Percentiles rank a stretch among this genome's conserved stretches.
Evolutionary conservation across 2,888 invertebrate genomes (phyloP).

Genomic region (Ditula angustiorana): DNA sequence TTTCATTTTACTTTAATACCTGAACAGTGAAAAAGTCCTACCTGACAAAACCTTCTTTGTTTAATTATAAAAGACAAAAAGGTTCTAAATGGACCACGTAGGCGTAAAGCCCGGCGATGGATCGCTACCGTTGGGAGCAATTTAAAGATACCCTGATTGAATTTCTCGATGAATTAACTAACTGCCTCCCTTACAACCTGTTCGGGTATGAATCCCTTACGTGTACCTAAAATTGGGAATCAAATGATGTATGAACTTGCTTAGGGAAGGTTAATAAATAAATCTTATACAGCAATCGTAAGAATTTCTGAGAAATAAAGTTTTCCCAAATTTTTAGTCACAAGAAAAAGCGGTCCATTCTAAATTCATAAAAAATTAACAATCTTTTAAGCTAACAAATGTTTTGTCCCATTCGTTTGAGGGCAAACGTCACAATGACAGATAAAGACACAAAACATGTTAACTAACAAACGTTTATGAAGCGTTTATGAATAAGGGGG

Average conservation of each 20-base stretch:
- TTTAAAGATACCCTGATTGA: conserved; percentile 62
- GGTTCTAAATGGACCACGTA: neutral
- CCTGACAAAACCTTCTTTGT: conserved; percentile 7
- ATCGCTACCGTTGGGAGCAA: conserved; percentile 51
- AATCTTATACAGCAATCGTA: too few species aligned
- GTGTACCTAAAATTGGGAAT: neutral
- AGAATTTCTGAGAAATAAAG: too few species aligned
- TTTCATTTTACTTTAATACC: neutral
- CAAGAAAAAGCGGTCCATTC: too few species aligned
- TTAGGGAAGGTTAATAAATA: too few species aligned
- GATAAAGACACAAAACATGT: too few species aligned
- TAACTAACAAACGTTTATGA: too few species aligned
- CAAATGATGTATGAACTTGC: neutral
- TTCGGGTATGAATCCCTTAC: neutral
- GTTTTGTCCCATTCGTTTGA: too few species aligned
- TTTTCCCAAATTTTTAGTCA: too few species aligned
- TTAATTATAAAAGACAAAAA: conserved; percentile 16
- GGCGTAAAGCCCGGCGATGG: conserved; percentile 53
- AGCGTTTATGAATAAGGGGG: too few species aligned
- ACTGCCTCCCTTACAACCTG: conserved; percentile 47
- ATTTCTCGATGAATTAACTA: conserved; percentile 61
- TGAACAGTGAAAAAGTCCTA: neutral
- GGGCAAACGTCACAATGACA: too few species aligned
- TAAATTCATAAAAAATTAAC: too few species aligned
- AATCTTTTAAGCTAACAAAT: too few species aligned